Evolutionary conservation across 2,113 vertebrate species (phyloP).

Genomic region (Choloepus hoffmanni): DNA sequence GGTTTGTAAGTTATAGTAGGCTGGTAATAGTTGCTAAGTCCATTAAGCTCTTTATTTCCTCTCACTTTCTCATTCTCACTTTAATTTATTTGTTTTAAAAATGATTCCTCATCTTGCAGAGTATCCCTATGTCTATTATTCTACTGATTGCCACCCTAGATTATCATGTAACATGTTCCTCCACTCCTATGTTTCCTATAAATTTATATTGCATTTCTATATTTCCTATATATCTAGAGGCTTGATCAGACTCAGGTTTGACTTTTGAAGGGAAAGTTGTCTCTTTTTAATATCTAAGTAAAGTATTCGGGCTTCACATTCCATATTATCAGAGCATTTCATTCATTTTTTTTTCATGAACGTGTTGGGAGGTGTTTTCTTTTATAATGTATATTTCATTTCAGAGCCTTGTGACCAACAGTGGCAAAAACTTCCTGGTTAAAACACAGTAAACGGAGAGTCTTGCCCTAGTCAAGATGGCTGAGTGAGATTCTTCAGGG

Average conservation of each 20-base stretch:
- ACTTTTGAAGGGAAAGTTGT: background rate
- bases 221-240: background rate
- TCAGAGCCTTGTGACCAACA: no score
- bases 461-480: no score
- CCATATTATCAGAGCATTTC: background rate
- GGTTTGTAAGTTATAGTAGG: background rate
- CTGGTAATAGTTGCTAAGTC: background rate
- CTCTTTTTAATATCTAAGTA: background rate
- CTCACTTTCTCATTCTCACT: background rate
- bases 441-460: no score
- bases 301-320: background rate
- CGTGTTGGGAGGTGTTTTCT: no score
- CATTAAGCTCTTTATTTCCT: background rate
- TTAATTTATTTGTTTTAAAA: background rate
- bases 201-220: background rate
- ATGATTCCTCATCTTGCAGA: background rate
- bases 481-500: no score
- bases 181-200: background rate
- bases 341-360: no score
- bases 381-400: no score
- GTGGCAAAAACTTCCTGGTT: no score
- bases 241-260: background rate
- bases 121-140: background rate
- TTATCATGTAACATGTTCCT: background rate
- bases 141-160: background rate